A percentile compares a stretch with the other conserved stretches of the same genome.
phyloP scores from a whole-genome alignment of 2,888 invertebrate species.

The Nudaria mundana region DNA sequence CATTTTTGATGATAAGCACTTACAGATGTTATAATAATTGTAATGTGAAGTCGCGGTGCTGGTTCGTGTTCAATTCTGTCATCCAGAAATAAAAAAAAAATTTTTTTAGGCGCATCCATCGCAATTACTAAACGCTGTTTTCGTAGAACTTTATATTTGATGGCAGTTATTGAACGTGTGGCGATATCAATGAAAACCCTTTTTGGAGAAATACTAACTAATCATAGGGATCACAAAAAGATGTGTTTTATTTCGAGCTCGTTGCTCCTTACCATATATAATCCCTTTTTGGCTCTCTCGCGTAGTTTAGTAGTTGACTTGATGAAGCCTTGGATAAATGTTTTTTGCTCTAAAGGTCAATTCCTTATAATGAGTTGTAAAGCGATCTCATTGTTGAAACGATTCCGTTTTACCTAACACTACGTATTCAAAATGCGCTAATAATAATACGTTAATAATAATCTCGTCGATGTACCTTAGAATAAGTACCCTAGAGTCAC shows the following conservation, averaged over 20 bases:
- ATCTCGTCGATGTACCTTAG: too few relatives aligned
- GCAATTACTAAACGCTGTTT: slow-evolving; percentile 23
- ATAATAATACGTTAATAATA: too few relatives aligned
- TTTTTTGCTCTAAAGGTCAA: slow-evolving; percentile 16
- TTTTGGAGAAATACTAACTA: slow-evolving; percentile 26
- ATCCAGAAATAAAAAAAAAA: slow-evolving; percentile 22
- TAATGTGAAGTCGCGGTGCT: slow-evolving; percentile 27
- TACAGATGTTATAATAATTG: slow-evolving; percentile 22
- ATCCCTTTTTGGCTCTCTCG: slow-evolving; percentile 20
- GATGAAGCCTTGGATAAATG: slow-evolving; percentile 16
- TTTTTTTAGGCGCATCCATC: slow-evolving; percentile 33
- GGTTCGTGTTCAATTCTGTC: slow-evolving; percentile 32
- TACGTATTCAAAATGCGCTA: too few relatives aligned
- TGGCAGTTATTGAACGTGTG: slow-evolving; percentile 31
- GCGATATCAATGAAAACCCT: slow-evolving; percentile 21
- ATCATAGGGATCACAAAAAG: slow-evolving; percentile 21
- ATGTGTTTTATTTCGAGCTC: slow-evolving; percentile 1
- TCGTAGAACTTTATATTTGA: slow-evolving; percentile 27
- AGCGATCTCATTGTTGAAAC: slow-evolving; percentile 47
- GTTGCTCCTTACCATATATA: slow-evolving; percentile 2
- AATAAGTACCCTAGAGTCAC: too few relatives aligned
- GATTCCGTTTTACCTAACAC: too few relatives aligned
- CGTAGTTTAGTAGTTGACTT: slow-evolving; percentile 9
- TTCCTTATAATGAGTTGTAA: slow-evolving; percentile 36
- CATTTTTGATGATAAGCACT: slow-evolving; percentile 20